Evolutionary conservation across 2,888 invertebrate genomes (phyloP), one percentile per base, ranked within the genome.

Genomic region (Eristalis intricaria): DNA sequence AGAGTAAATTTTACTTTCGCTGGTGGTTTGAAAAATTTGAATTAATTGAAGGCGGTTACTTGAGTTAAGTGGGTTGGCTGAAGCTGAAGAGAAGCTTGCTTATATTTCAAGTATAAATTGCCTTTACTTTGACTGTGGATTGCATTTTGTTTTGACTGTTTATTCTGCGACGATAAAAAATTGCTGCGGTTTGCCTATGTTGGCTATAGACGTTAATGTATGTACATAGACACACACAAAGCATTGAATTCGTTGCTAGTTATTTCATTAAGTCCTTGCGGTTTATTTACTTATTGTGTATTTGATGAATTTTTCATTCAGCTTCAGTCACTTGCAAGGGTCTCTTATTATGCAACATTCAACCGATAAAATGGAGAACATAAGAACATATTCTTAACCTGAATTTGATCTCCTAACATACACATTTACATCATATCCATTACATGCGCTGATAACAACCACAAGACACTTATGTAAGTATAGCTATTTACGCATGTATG

Each of bases 1-100:
- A n/a, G 75, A 58, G 81, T 29, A 76, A 70, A 65, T 70, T 76
- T 70, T 81, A 81, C 81, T 81, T 76, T 81, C 75, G 50, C 60
- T 75, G 69, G 64, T 75, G 32, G 70, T 75, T 76, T 75, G 38
- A n/a, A 69, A 81, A 81, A 69, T 81, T 75, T 64, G 64, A 56
- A 76, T 76, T 65, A 76, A 81, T 64, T 81, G 81, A 32, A 69
- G 76, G 65, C 76, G 40, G 65, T 75, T 69, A 58, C 64, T 13
- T 60, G 75, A 81, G 69, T 76, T 64, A 81, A 81, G 81, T 81
- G 69, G 64, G 32, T 60, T 58, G 75, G 69, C 15, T 56, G 38
- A 8, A 19, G 23, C 32, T 32, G 32, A 32, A 32, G 64, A 3
- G 13, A 22, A 10, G 32, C 38, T 64, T 64, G 79, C 29, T 61